Evolutionary conservation across 2,888 invertebrate genomes (phyloP), one percentile per base, ranked within the genome.

Genomic region (Malthinus flaveolus): DNA sequence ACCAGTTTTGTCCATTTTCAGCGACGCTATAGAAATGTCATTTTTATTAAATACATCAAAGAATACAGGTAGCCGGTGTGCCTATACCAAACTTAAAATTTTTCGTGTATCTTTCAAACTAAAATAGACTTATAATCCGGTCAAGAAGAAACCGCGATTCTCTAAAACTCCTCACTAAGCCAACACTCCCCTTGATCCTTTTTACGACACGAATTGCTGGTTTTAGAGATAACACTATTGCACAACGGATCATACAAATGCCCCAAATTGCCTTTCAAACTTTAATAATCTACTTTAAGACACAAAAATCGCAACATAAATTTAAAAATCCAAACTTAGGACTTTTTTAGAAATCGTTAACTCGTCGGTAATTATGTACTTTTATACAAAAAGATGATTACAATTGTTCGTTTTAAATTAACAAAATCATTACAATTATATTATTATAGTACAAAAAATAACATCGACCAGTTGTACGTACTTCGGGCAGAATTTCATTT

Each of bases 181-280:
- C 57, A 49, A 49, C 56, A 50, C 63, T 45, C 31, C 32, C 56
- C 59, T 56, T 66, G 62, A 67, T 66, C 67, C 67, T 49, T 48
- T 64, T 62, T 67, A 67, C 66, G 62, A 66, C 64, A 59, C 56
- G 56, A 65, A 58, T 54, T 57, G 59, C 66, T 67, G 66, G 64
- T 63, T 64, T 56, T 57, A 54, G 57, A 66, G 67, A 68, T 68
- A 68, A 68, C 67, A 59, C 61, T 62, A 50, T 63, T 59, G 60
- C 63, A 63, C 55, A 57, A 48, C 49, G 56, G 61, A 64, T 66
- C 67, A 66, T 64, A 66, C 48, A 15, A 65, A 56, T 62, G 44
- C 58, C 35, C 57, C 37, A 58, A 54, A 66, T 65, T 66, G 63
- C 55, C 65, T 65, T 59, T 60, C 49, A 56, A 62, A 64, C 56